Percentiles rank a stretch among this genome's conserved stretches.
Conservation (phyloP, 23 tunicate genomes). For the Ascidia mentula region DNA sequence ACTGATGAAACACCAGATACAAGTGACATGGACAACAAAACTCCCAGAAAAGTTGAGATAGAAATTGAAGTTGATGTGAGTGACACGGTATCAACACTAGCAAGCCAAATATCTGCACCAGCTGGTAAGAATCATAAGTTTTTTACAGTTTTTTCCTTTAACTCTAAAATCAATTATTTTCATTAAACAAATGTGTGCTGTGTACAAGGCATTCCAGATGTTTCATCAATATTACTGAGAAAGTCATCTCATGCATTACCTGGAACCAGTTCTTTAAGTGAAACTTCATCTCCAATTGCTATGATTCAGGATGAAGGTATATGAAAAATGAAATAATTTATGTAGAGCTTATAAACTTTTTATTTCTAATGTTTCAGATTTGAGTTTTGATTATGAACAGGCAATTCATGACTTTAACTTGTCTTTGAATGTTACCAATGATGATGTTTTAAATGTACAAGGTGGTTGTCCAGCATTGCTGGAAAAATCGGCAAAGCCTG, state of each 20-base stretch:
- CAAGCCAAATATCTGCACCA: slow-evolving; percentile 81
- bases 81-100: slow-evolving; percentile 89
- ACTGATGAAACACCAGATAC: neutral
- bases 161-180: neutral
- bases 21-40: neutral
- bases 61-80: slow-evolving; percentile 56
- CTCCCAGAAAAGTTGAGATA: neutral
- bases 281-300: slow-evolving; percentile 53
- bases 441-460: slow-evolving; percentile 62
- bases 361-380: slow-evolving; percentile 17
- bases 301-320: slow-evolving; percentile 54
- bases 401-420: slow-evolving; percentile 53
- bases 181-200: no score
- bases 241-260: slow-evolving; percentile 66
- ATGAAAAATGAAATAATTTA: neutral
- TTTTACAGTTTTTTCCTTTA: neutral
- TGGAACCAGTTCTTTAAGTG: slow-evolving; percentile 42
- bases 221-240: slow-evolving; percentile 52
- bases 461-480: slow-evolving; percentile 63
- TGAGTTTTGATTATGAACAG: slow-evolving; percentile 53
- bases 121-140: slow-evolving; percentile 63
- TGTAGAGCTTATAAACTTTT: neutral
- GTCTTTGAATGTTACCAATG: slow-evolving; percentile 62
- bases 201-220: slow-evolving; percentile 75
- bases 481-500: slow-evolving; percentile 41